Base-by-base conservation (phyloP, 2,113 vertebrate genomes). In the Odontesthes bonariensis region DNA sequence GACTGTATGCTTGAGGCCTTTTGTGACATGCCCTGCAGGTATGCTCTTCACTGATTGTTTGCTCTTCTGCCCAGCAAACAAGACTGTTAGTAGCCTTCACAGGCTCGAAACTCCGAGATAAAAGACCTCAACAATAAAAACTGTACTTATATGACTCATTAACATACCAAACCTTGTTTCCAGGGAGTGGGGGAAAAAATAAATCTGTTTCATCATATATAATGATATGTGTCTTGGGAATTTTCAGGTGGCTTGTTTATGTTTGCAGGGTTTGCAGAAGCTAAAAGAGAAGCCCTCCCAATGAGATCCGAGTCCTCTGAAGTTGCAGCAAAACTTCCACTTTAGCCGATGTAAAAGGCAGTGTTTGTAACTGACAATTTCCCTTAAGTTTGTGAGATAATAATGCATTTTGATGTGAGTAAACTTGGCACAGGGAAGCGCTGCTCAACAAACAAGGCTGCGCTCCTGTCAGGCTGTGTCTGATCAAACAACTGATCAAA, bases 1-100 rank as follows among this genome's bases (percentile, higher is more conserved):
- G 77, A 58, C 65, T 75, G 67, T 69, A 77, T 55, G 23, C 64
- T 78, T 32, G 17, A 69, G 69, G 69, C 73, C 51, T 66, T 71
- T 51, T 44, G 53, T 76, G 49, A 71, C 49, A 9, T 73, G 64
- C 73, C 78, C 62, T 65, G 58, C 60, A 81, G 82, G 35, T 66
- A 46, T 7, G 14, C n/a, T 47, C 32, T 55, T 79, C 38, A 72
- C 46, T 35, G n/a, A 40, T 78, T 85, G 72, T 78, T 67, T 83
- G 61, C 35, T 44, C 23, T 75, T 54, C 13, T 47, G 40, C 6
- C 59, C 27, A 53, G 59, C n/a, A 27, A 55, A 27, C 9, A 40
- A 22, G 46, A 65, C 14, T 20, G 17, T 64, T 47, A 22, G 33
- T 60, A 54, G 58, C 70, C 42, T 49, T 59, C 42, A 20, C 6